Evolutionary conservation across 2,888 invertebrate species (phyloP), one percentile per base, ranked within the genome.

Genomic region (Mythimna pallens): DNA sequence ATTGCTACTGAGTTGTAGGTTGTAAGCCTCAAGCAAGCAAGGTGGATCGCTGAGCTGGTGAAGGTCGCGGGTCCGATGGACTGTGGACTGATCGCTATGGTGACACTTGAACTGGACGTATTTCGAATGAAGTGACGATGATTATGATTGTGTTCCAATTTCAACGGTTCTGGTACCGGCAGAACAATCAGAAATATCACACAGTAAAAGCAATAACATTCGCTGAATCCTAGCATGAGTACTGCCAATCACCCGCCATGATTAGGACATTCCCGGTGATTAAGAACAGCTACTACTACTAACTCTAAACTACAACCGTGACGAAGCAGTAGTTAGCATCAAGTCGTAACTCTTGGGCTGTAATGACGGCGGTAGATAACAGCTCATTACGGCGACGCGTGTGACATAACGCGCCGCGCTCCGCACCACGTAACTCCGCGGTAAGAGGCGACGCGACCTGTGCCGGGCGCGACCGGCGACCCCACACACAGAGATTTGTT

Each of bases 381-480:
- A 55, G 72, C 62, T 65, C 54, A 54, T 68, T 62, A 54, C 67
- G 61, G 17, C 20, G 62, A 14, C 3, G n/a, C 40, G 52, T n/a
- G 14, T 78, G 82, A 80, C 78, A 52, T 71, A 82, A 84, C 76
- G 14, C 52, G 30, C 2, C 7, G 47, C 66, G 12, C 43, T 12
- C 14, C 12, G 43, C 12, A 1, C 43, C 36, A 59, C 63, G 71
- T 68, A 73, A 79, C 74, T 52, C 62, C 65, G 65, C 73, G 30
- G 72, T 66, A 61, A 73, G 74, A 62, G 43, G 34, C 6, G 50
- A 30, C 62, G 12, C 47, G n/a, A 17, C 14, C 22, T 12, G n/a
- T 2, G 34, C 0, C 36, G 55, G 58, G 47, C 47, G 20, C 17
- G 68, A 63, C 54, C 62, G 12, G 12, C 50, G 80, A 79, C 75